Percentiles rank a stretch among this genome's conserved stretches.
These are phyloP conservation scores for Lutjanus argentimaculatus DNA, from an alignment of 2,797 vertebrate species.

Conservation along the genomic window DNA sequence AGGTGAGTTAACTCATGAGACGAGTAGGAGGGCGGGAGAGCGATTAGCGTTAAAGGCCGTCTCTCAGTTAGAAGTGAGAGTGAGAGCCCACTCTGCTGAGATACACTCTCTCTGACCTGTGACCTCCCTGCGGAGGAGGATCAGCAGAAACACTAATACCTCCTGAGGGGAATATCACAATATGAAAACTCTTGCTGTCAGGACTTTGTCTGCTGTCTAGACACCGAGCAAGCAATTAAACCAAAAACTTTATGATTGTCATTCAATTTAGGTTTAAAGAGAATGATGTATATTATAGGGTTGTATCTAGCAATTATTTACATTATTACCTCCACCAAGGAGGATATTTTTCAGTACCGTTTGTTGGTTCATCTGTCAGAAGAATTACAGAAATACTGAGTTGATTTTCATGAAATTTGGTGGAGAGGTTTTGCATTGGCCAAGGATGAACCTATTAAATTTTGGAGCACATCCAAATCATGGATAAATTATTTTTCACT, in stretches of 20 bases:
- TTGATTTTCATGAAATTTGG: too few species aligned
- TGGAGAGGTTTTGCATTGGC: too few species aligned
- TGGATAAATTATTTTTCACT: too few species aligned
- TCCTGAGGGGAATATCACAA: conserved; percentile 1
- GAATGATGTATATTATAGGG: neutral
- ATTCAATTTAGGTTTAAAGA: neutral
- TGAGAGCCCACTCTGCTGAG: neutral
- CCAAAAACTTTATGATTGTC: neutral
- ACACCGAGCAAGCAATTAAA: neutral
- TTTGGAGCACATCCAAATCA: too few species aligned
- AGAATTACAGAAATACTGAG: too few species aligned
- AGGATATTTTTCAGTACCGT: too few species aligned
- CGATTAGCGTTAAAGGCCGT: neutral
- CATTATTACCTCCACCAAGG: neutral
- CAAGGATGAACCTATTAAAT: too few species aligned
- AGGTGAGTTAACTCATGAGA: conserved; percentile 77
- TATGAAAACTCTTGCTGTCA: neutral
- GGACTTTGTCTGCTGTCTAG: neutral
- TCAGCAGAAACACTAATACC: conserved; percentile 22
- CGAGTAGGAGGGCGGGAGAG: neutral
- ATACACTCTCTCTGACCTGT: conserved; percentile 11
- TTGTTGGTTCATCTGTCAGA: too few species aligned
- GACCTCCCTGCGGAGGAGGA: conserved; percentile 5
- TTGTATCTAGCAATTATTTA: neutral
- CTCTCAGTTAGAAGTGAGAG: neutral